These are phyloP conservation scores for Emys orbicularis DNA, from an alignment of 2,797 vertebrate species.

Conservation along the genomic window DNA sequence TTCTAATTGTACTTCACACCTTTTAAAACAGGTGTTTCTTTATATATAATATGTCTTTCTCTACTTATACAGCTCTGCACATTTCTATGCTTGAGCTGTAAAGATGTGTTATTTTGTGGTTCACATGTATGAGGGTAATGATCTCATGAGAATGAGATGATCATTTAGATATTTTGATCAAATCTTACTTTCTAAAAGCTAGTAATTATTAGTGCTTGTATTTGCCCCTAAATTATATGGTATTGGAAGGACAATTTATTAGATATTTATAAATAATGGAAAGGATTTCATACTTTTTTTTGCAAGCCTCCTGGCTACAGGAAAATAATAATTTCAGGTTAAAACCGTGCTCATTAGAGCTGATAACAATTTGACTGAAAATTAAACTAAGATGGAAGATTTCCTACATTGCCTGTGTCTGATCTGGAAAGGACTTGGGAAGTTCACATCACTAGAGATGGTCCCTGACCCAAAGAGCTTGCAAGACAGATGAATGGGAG, in stretches of 20 bases:
- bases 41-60: too few species aligned
- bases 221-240: too few species aligned
- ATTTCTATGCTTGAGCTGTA: too few species aligned
- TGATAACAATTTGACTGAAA: background rate
- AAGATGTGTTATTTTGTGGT: too few species aligned
- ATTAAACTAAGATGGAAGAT: background rate
- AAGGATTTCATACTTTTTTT: background rate
- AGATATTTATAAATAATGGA: background rate
- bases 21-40: too few species aligned
- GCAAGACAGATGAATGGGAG: background rate
- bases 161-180: too few species aligned
- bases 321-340: background rate
- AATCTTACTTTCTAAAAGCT: too few species aligned
- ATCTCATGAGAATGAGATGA: too few species aligned
- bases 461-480: background rate
- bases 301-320: background rate
- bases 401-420: background rate
- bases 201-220: too few species aligned
- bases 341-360: background rate
- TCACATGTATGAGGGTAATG: too few species aligned
- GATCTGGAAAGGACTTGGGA: background rate
- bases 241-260: background rate
- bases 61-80: too few species aligned
- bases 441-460: background rate
- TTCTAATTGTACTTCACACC: too few species aligned